Conservation (phyloP, 2,797 vertebrate species). For the Poliocrania exsul region DNA sequence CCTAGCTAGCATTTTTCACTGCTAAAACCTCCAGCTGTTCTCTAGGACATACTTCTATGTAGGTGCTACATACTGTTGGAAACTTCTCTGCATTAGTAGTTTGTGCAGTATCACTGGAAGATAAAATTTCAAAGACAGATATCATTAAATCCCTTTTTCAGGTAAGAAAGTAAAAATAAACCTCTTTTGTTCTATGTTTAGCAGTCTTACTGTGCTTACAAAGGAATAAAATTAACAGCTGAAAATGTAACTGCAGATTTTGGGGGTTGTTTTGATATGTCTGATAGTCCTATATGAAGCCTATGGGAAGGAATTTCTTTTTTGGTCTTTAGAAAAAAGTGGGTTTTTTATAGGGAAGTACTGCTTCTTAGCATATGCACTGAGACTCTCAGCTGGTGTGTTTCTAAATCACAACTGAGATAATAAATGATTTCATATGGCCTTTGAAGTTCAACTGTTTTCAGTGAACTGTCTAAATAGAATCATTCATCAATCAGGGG, state of each 20-base stretch:
- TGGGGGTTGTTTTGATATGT: background rate
- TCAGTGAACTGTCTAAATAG: slow-evolving; percentile 42
- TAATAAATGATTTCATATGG: background rate
- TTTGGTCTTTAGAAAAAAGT: background rate
- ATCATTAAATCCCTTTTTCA: background rate
- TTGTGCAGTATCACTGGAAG: background rate
- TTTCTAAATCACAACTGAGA: slow-evolving; percentile 2
- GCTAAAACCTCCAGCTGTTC: background rate
- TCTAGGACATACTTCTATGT: background rate
- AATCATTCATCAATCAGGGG: slow-evolving; percentile 1
- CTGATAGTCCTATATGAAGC: background rate
- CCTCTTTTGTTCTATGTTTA: background rate
- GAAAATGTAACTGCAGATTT: slow-evolving; percentile 18
- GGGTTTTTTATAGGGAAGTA: background rate
- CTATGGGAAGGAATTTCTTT: background rate
- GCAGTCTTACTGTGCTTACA: background rate
- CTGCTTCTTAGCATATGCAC: background rate
- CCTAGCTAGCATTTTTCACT: background rate
- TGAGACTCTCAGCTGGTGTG: background rate
- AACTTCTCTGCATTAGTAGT: background rate
- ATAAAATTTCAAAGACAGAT: background rate
- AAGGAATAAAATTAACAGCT: slow-evolving; percentile 12
- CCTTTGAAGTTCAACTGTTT: slow-evolving; percentile 40
- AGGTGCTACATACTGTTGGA: background rate
- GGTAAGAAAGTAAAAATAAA: slow-evolving; percentile 28